Evolutionary conservation across 2,888 invertebrate genomes (phyloP), one percentile per base, ranked within the genome.

Genomic region (Chrysina gloriosa): DNA sequence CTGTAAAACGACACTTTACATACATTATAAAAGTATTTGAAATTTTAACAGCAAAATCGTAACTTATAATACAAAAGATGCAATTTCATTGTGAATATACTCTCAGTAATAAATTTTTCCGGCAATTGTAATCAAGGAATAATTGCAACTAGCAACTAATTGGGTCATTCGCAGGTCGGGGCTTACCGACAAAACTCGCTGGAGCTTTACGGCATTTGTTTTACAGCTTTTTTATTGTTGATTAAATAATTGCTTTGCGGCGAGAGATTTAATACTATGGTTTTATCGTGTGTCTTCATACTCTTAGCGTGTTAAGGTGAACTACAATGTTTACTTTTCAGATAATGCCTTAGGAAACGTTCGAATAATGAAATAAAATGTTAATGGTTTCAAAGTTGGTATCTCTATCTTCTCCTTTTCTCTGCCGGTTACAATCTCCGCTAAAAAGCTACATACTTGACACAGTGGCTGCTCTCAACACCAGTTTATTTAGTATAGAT

Each of bases 101-200:
- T 25, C 39, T 58, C 25, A 11, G 27, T 50, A 50, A 50, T 50
- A 19, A 48, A 19, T 19, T 21, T 19, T 9, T 11, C 19, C 23
- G n/a, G 50, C 14, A 29, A 52, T 52, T 11, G 50, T 27, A 52
- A 52, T 52, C 29, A 52, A n/a, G 50, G 50, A 29, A 27, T 52
- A 52, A 52, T 52, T 52, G 50, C 29, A 29, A 16, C 27, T 14
- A 14, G 50, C 14, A 52, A 52, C 50, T 52, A 52, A 52, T 52
- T 52, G 29, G 29, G 50, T 52, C 50, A 52, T 52, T 11, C 29
- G 29, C 16, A 29, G 29, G n/a, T n/a, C 11, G 31, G 21, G 23
- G 47, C 47, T 47, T 48, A 19, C 21, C 23, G 47, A 23, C 23
- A 25, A 48, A 48, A 23, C 47, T 48, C 47, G 47, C n/a, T 23